phyloP scores from a whole-genome alignment of 2,113 vertebrate species.

The Percopsis transmontana region DNA sequence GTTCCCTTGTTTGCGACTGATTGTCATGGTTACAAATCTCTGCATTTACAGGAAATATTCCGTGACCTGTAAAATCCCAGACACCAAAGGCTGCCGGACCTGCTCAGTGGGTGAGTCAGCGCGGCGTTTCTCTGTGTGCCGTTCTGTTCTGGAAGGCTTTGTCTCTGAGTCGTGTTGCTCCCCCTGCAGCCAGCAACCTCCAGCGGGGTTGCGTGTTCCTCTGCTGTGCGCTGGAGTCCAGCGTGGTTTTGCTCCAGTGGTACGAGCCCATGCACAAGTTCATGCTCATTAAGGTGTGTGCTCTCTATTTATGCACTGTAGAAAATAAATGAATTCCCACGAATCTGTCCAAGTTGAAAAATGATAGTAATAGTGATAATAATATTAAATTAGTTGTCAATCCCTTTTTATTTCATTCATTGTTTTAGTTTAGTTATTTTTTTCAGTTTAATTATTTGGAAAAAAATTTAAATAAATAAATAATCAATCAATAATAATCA shows the following conservation, averaged over 20 bases:
- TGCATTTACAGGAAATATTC: conserved; percentile 78
- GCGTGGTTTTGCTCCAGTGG: conserved; percentile 90
- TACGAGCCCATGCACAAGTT: conserved; percentile 94
- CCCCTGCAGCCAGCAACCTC: conserved; percentile 67
- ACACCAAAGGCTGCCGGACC: conserved; percentile 89
- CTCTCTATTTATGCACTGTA: background rate
- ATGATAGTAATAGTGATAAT: too few relatives aligned
- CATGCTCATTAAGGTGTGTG: conserved; percentile 88
- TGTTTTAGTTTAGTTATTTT: too few relatives aligned
- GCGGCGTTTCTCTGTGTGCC: background rate
- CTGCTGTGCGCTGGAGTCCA: conserved; percentile 87
- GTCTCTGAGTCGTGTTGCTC: background rate
- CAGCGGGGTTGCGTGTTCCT: conserved; percentile 80
- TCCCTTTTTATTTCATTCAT: too few relatives aligned
- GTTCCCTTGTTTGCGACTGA: background rate
- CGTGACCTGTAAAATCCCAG: conserved; percentile 85
- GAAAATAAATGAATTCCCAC: too few relatives aligned
- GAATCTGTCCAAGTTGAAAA: background rate
- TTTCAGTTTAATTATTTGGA: too few relatives aligned
- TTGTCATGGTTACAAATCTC: background rate
- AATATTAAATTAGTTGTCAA: too few relatives aligned
- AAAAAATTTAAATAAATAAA: too few relatives aligned
- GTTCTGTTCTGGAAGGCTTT: background rate
- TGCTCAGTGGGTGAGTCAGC: conserved; percentile 86
- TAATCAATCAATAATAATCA: too few relatives aligned